Evolutionary conservation across 37 sponge, comb jelly and placozoan species (phyloP).

Genomic region (Eunapius fragilis): DNA sequence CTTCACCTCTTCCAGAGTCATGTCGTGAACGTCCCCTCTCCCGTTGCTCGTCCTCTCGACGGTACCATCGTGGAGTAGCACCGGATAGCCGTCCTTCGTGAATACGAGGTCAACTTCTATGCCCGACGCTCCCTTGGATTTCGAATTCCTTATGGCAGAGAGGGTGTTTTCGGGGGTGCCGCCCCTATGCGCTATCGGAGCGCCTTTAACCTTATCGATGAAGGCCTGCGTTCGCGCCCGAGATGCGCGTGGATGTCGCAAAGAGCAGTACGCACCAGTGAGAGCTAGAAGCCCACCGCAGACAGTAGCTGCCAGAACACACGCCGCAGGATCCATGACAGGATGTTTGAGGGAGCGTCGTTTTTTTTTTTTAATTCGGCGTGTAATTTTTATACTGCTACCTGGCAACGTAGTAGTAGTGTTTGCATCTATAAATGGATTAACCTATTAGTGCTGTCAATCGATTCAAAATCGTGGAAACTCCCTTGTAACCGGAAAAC

Average conservation of each 20-base stretch:
- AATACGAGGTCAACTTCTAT: constrained; percentile 72
- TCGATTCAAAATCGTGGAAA: too few relatives aligned
- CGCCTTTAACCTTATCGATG: neutral
- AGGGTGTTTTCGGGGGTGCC: constrained; percentile 83
- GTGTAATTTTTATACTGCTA: neutral
- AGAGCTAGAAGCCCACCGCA: neutral
- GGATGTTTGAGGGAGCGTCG: neutral
- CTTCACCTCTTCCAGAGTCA: constrained; percentile 67
- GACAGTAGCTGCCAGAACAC: neutral
- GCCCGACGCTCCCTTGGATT: constrained; percentile 50
- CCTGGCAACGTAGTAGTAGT: too few relatives aligned
- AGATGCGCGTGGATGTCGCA: neutral
- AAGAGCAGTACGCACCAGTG: neutral
- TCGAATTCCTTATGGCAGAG: constrained; percentile 39
- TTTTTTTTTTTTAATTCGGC: neutral
- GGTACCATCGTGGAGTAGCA: constrained; percentile 62
- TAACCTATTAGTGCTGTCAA: too few relatives aligned
- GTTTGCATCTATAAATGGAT: too few relatives aligned
- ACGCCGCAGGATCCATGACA: neutral
- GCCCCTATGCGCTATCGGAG: constrained; percentile 69
- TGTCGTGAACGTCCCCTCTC: constrained; percentile 18
- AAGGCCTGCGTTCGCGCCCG: neutral
- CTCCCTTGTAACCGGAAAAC: too few relatives aligned
- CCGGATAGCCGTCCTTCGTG: constrained; percentile 71
- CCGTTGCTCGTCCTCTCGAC: constrained; percentile 58